These are phyloP conservation scores for Aphelocoma coerulescens DNA, from an alignment of 2,113 vertebrate species.

Conservation along the genomic window DNA sequence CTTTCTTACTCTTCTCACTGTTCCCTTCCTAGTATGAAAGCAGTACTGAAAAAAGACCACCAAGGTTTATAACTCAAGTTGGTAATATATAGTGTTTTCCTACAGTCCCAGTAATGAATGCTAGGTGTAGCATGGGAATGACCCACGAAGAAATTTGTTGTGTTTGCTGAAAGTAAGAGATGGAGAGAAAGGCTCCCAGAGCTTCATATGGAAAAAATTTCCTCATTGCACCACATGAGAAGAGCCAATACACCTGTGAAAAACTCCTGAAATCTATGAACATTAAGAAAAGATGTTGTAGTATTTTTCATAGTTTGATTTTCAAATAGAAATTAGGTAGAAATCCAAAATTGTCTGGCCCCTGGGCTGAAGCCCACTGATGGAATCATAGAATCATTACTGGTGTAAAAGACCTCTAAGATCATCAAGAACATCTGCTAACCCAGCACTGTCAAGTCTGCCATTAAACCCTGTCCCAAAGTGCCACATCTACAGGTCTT, in stretches of 20 bases:
- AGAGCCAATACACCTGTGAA: background rate
- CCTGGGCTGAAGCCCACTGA: background rate
- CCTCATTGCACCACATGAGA: fast-evolving
- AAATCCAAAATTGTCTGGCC: background rate
- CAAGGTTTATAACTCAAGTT: background rate
- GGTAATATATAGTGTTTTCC: background rate
- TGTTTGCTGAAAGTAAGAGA: background rate
- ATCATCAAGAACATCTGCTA: too few relatives aligned
- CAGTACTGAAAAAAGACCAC: background rate
- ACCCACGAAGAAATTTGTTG: background rate
- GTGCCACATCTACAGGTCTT: background rate
- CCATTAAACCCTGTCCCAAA: background rate
- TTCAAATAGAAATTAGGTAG: background rate
- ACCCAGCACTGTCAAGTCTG: background rate
- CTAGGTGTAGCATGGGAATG: background rate
- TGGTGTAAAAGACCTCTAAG: background rate
- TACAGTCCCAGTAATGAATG: background rate
- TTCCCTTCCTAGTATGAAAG: background rate
- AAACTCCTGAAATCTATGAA: background rate
- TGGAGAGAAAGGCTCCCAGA: background rate
- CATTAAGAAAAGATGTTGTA: background rate
- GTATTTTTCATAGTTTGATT: background rate
- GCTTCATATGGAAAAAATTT: background rate
- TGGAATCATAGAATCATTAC: background rate
- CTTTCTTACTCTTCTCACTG: background rate